Percentiles rank a stretch among this genome's conserved stretches.
These are phyloP conservation scores for Drosophila sulfurigaster DNA, from an alignment of 1,140 invertebrate genomes.

Conservation along the genomic window DNA sequence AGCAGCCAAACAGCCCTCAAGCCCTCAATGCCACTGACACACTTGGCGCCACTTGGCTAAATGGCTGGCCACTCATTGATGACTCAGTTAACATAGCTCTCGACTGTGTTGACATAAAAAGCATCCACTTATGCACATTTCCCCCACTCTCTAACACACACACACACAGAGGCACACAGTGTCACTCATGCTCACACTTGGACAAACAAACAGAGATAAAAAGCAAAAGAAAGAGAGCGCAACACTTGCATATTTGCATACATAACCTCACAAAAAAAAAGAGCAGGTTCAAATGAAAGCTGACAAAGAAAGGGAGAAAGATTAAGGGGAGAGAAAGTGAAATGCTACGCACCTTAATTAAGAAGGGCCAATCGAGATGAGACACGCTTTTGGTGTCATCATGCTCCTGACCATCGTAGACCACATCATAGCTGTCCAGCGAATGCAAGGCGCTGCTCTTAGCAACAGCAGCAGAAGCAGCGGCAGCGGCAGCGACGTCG, in stretches of 20 bases:
- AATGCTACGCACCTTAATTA: conserved; percentile 74
- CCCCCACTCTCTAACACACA: background rate
- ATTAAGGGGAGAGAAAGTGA: background rate
- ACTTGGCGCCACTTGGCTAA: conserved; percentile 36
- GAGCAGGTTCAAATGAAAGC: conserved; percentile 10
- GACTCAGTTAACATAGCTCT: conserved; percentile 36
- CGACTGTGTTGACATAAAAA: conserved; percentile 65
- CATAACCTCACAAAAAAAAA: conserved; percentile 61
- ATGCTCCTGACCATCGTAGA: conserved; percentile 69
- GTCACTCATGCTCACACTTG: conserved; percentile 1
- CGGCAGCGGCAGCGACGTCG: conserved; percentile 1
- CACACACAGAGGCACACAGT: conserved; percentile 16
- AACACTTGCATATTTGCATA: conserved; percentile 50
- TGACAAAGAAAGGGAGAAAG: background rate
- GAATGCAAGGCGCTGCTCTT: conserved; percentile 36
- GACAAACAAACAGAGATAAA: conserved; percentile 11
- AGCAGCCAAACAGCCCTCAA: too few relatives aligned
- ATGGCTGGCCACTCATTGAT: conserved; percentile 25
- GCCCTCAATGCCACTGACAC: conserved; percentile 35
- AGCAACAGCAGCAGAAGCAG: background rate
- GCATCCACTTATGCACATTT: conserved; percentile 47
- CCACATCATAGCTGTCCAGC: conserved; percentile 59
- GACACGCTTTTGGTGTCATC: conserved; percentile 67
- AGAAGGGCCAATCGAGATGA: conserved; percentile 80
- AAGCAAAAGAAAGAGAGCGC: conserved; percentile 10